Conservation (phyloP, 35 echinoderm and acorn worm genomes). For the Anneissia japonica region DNA sequence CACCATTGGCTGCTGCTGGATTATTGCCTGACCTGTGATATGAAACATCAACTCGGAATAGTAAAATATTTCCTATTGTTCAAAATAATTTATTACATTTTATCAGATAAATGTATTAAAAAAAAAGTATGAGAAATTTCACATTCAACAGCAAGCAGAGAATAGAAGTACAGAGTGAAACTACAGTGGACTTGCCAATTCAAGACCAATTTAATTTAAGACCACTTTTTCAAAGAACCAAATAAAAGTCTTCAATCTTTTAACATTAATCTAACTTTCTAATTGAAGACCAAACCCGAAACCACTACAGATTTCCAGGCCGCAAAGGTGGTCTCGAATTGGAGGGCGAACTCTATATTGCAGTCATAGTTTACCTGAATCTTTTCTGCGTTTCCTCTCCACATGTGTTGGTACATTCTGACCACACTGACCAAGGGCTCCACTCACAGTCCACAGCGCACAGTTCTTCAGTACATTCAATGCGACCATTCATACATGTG, state of each 20-base stretch:
- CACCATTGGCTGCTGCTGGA: neutral
- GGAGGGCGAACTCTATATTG: too few relatives aligned
- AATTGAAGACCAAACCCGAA: too few relatives aligned
- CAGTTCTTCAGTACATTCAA: constrained; percentile 3
- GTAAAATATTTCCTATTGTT: neutral
- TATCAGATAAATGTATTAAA: neutral
- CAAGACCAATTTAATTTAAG: too few relatives aligned
- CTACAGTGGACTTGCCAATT: too few relatives aligned
- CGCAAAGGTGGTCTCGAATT: too few relatives aligned
- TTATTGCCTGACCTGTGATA: neutral
- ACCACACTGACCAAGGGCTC: constrained; percentile 1
- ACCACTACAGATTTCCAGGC: too few relatives aligned
- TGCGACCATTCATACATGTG: neutral
- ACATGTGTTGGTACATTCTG: neutral
- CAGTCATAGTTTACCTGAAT: constrained; percentile 2
- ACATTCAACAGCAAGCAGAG: too few relatives aligned
- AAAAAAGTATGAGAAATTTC: too few relatives aligned
- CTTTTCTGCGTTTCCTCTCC: neutral
- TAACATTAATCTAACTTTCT: too few relatives aligned
- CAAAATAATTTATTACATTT: neutral
- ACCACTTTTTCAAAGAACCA: too few relatives aligned
- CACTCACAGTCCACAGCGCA: neutral
- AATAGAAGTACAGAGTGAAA: too few relatives aligned
- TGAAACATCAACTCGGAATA: neutral
- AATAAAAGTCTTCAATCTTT: too few relatives aligned